Base-by-base conservation (phyloP, 2,797 vertebrate genomes). In the Alcedo atthis region DNA sequence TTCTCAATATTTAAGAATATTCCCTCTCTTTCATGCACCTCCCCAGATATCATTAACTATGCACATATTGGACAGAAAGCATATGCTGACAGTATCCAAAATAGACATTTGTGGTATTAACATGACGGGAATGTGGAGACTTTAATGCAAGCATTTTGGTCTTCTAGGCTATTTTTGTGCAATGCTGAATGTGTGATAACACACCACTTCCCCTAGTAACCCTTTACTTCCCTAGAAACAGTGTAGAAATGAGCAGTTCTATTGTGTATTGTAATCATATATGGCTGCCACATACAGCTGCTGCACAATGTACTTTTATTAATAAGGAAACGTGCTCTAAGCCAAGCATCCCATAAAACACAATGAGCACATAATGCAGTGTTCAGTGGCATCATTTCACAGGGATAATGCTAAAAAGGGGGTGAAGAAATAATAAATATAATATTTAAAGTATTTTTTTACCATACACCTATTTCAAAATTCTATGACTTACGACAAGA, bases 141-240 rank as follows among this genome's bases (percentile, higher is more conserved):
- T 85, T 67, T 58, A 91, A 15, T 73, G 69, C 58, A 91, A 92
- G 80, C 84, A 1, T 76, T 94, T 96, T 89, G 67, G 82, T 89
- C 75, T 93, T 70, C 71, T 77, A 64, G 85, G 82, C 87, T 93
- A 95, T 92, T 92, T 92, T 92, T 96, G 81, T 92, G 92, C 89
- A 95, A 93, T 62, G 40, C 53, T 48, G 51, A 97, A 92, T 64
- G 85, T 89, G 71, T 93, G 95, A 85, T 92, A 93, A 89, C 83
- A 68, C 59, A 84, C 92, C 90, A 94, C 92, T 97, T 97, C 94
- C 90, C 93, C 49, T 91, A 78, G 92, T 92, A 97, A 94, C 92
- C 89, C 87, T 90, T 95, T 84, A 91, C 92, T 93, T 96, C 95
- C 94, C 96, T 96, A 96, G 94, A 88, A 91, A 96, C 95, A 68